Evolutionary conservation across 2,113 vertebrate genomes (phyloP).

Genomic region (Nycticebus coucang): DNA sequence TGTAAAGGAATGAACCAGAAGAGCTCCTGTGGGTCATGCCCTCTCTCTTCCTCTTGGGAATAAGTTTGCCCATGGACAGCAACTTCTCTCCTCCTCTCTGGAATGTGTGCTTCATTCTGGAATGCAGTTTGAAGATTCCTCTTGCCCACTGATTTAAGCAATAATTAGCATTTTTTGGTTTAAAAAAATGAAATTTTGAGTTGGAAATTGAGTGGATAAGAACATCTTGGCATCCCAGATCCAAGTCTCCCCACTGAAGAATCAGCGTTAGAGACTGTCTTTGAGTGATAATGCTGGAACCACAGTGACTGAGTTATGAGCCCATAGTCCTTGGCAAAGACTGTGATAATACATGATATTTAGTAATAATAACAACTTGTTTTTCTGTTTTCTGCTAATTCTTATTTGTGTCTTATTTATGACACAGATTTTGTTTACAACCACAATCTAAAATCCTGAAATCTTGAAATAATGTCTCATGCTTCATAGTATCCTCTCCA

Average conservation of each 20-base stretch:
- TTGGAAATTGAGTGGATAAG: background rate
- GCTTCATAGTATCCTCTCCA: background rate
- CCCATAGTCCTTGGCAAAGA: background rate
- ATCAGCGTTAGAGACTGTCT: background rate
- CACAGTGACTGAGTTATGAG: fast-evolving
- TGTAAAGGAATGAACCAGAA: background rate
- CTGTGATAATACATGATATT: background rate
- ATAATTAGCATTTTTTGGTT: background rate
- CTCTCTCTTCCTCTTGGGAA: background rate
- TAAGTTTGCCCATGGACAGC: too few species aligned
- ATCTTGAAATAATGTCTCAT: background rate
- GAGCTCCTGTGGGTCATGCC: too few species aligned
- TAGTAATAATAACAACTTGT: background rate
- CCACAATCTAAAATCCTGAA: background rate
- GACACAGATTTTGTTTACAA: background rate
- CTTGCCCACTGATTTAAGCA: background rate
- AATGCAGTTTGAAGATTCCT: background rate
- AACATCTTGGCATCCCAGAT: background rate
- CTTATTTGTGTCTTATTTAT: background rate
- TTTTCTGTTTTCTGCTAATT: background rate
- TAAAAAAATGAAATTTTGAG: background rate
- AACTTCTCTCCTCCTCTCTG: background rate
- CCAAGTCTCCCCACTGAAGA: background rate
- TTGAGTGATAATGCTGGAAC: too few species aligned
- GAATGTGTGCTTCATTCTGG: background rate